These are phyloP conservation scores for Phainopepla nitens DNA, from an alignment of 2,113 vertebrate genomes.

Conservation along the genomic window DNA sequence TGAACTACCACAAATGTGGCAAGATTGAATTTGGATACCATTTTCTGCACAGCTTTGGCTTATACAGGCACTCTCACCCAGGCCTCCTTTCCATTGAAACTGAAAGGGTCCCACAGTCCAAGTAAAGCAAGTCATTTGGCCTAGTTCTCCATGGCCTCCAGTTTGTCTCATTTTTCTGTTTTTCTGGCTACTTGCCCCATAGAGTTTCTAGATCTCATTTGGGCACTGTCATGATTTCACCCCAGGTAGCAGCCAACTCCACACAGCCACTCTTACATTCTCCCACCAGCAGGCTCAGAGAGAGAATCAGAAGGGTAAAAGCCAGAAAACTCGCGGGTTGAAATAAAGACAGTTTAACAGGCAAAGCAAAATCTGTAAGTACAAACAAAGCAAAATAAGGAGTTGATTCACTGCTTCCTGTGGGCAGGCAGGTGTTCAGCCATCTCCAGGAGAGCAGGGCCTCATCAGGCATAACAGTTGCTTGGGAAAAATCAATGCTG, in stretches of 20 bases:
- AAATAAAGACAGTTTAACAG: not conserved
- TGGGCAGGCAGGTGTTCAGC: not conserved
- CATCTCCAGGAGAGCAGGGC: not conserved
- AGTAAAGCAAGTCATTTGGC: not conserved
- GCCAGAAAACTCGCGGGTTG: not conserved
- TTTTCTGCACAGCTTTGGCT: not conserved
- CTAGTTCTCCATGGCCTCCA: not conserved
- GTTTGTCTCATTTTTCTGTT: not conserved
- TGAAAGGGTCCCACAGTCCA: not conserved
- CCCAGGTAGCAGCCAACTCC: not conserved
- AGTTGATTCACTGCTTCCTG: not conserved
- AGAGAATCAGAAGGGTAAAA: not conserved
- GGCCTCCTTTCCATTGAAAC: not conserved
- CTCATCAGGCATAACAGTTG: not conserved
- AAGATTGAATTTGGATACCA: not conserved
- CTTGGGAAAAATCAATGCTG: not conserved
- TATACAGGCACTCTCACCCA: not conserved
- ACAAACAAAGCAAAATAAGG: not conserved
- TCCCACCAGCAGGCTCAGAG: not conserved
- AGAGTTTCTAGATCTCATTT: not conserved
- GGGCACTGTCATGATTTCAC: not conserved
- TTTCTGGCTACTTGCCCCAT: not conserved
- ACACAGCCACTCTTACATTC: not conserved
- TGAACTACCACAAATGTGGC: not conserved
- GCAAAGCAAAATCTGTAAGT: not conserved